Conservation (phyloP, 2,888 invertebrate genomes). For the Zygogramma bicolorata region DNA sequence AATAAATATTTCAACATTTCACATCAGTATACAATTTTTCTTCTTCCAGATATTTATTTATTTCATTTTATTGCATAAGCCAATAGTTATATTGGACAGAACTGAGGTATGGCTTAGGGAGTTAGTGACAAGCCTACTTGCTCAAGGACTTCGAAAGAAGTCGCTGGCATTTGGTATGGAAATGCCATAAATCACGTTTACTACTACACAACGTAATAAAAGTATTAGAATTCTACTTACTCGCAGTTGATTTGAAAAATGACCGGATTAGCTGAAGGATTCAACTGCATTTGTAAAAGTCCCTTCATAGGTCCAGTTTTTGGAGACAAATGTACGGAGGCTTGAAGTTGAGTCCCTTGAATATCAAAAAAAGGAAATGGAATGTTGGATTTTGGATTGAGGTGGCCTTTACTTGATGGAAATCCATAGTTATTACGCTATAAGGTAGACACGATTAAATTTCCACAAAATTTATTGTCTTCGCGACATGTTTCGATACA, state of each 20-base stretch:
- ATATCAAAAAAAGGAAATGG: not conserved
- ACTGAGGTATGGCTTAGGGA: too few species aligned
- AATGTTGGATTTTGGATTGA: not conserved
- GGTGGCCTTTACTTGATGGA: too few species aligned
- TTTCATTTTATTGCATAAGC: too few species aligned
- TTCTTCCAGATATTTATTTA: too few species aligned
- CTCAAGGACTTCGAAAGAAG: conserved; percentile 31
- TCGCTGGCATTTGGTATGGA: not conserved
- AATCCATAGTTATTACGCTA: too few species aligned
- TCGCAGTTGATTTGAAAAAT: conserved; percentile 68
- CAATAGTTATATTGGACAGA: too few species aligned
- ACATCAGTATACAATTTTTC: too few species aligned
- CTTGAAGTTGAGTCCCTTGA: conserved; percentile 70
- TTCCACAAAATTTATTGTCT: too few species aligned
- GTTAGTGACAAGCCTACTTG: too few species aligned
- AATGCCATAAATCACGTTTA: not conserved
- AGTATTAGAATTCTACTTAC: conserved; percentile 62
- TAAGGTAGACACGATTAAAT: too few species aligned
- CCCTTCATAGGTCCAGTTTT: conserved; percentile 66
- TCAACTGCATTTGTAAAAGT: conserved; percentile 64
- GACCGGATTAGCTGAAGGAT: conserved; percentile 63
- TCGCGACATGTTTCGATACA: too few species aligned
- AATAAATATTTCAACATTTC: too few species aligned
- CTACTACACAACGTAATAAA: not conserved
- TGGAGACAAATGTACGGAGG: conserved; percentile 66